Base-by-base conservation (phyloP, 2,888 invertebrate genomes). In the Alviniconcha strummeri region DNA sequence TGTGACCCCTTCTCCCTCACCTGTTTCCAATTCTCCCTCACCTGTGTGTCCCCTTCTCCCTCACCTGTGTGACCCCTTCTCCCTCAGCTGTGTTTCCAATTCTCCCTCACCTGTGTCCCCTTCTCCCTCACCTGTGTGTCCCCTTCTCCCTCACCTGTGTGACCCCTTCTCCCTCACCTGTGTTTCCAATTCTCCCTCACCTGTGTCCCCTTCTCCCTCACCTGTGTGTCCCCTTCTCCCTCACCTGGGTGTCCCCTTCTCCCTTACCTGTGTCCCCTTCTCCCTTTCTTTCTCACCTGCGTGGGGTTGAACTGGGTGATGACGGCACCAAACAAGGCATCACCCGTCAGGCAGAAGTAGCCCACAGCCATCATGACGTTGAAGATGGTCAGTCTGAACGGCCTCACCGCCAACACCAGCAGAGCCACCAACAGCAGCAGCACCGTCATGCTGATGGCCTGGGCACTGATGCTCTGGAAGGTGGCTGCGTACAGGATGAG, bases 371-470 rank as follows among this genome's bases (percentile, higher is more conserved):
- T 84, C 82, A 91, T 85, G 0, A 88, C 84, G 81, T 92, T 93
- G 82, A 90, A 92, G 81, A 87, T 84, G 9, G 88, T 85, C 11
- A 93, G 87, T 17, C 93, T 82, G 88, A 86, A 93, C 1, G 92
- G 92, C 13, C 91, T 86, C 54, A 91, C 76, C 7, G 90, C 57
- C 9, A 88, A 7, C 36, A 89, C 88, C 4, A 85, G 77, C 8
- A 92, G 4, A 15, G 88, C 87, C 64, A 88, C 82, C 1, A 89
- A 7, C 11, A 89, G 84, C 15, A 91, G 83, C 36, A 89, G 64
- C 7, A 88, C 84, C 8, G 88, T 83, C 11, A 88, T 84, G 72
- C 89, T 74, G 74, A 91, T 76, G 8, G 90, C 87, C 82, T 92
- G 92, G 5, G 82, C 80, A 52, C 87, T 86, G 72, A 89, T 89